Base-by-base conservation (phyloP, 2,888 invertebrate species). In the Nemoura dubitans region DNA sequence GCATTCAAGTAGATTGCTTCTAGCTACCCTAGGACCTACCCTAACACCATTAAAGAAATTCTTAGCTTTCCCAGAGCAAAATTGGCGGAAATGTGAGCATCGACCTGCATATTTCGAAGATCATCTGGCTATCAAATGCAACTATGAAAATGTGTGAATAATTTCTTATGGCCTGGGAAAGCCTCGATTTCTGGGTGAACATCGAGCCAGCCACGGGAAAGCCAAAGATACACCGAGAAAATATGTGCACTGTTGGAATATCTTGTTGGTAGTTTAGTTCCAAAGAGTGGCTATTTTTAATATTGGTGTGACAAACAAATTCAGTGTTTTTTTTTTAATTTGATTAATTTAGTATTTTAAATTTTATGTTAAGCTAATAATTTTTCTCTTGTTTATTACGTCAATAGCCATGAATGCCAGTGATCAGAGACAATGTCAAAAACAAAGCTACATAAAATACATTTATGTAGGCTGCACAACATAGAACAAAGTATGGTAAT, bases 401-500 rank as follows among this genome's bases (percentile, higher is more conserved):
- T 78, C 28, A 59, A 21, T 14, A 59, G 59, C 16, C 59, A 59
- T 21, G 21, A 21, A 59, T 10, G 59, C 59, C 59, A 59, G 59
- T 59, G 59, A 59, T 59, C 59, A 59, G 14, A 59, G 27, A 26
- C 78, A n/a, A 26, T 26, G 78, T 78, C 27, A 78, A 83, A 83
- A 26, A 36, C 26, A 36, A 42, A 83, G 83, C 83, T 83, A 83
- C 83, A 43, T 83, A 83, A 43, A 27, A 6, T 30, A 81, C 81
- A 59, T 27, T 76, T 59, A 84, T 84, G 84, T 76, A 76, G 84
- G 27, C 28, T 27, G 30, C 84, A 84, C 84, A 84, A 84, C 84
- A 84, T 29, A 76, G 76, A 84, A 59, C 84, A 84, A 76, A 84
- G 81, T 81, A 81, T 30, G 28, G 81, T 81, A 81, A 29, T 81